These are phyloP conservation scores for Eristalinus sepulchralis DNA, from an alignment of 2,888 invertebrate genomes.

Conservation along the genomic window DNA sequence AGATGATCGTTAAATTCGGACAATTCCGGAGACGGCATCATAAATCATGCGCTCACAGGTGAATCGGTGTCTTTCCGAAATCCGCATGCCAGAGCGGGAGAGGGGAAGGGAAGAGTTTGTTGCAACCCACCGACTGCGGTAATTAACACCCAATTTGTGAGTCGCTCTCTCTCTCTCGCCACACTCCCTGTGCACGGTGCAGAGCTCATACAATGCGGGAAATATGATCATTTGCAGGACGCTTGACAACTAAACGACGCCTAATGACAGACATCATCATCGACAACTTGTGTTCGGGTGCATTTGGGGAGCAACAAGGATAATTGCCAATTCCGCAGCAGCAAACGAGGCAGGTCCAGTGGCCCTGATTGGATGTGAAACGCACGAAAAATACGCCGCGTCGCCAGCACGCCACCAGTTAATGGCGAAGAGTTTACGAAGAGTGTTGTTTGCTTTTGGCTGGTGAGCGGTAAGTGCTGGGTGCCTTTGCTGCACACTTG, in stretches of 20 bases:
- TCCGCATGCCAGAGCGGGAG: not conserved
- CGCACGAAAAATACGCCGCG: conserved; percentile 6
- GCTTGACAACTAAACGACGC: conserved; percentile 65
- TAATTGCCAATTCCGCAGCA: conserved; percentile 39
- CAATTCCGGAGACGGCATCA: conserved; percentile 15
- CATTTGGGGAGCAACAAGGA: conserved; percentile 43
- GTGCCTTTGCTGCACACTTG: conserved; percentile 7
- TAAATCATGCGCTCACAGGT: conserved; percentile 56
- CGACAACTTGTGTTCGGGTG: not conserved
- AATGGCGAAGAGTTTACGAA: conserved; percentile 36
- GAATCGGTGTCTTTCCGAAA: conserved; percentile 27
- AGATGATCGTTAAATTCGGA: conserved; percentile 41
- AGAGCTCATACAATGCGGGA: not conserved
- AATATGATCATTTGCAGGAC: conserved; percentile 51
- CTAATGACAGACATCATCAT: conserved; percentile 62
- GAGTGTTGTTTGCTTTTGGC: conserved; percentile 28
- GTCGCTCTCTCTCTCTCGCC: not conserved
- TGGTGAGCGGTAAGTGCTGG: not conserved
- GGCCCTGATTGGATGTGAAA: not conserved
- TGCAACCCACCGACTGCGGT: not conserved
- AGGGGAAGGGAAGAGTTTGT: not conserved
- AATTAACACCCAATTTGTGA: conserved; percentile 65
- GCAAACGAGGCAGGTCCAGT: not conserved
- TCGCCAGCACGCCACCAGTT: conserved; percentile 31
- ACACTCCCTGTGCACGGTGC: not conserved